Conservation (phyloP, 1,140 invertebrate genomes). For the Camponotus floridanus region DNA sequence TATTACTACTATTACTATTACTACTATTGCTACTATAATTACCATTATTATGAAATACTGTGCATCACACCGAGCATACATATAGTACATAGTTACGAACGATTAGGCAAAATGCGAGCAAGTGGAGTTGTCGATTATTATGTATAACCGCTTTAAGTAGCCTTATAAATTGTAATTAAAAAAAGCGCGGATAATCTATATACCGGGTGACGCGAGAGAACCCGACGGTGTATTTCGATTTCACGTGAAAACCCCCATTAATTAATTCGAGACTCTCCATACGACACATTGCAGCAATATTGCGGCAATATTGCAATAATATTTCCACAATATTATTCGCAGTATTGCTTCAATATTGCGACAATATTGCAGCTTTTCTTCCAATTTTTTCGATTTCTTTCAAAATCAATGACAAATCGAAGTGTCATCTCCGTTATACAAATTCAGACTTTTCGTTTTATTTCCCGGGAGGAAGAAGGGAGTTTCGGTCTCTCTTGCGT, state of each 20-base stretch:
- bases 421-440: background rate
- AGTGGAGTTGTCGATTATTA: slow-evolving; percentile 69
- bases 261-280: background rate
- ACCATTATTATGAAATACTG: slow-evolving; percentile 60
- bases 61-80: slow-evolving; percentile 61
- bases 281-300: too few species aligned
- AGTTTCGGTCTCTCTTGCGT: background rate
- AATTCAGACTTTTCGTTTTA: background rate
- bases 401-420: background rate
- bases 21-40: slow-evolving; percentile 68
- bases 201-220: slow-evolving; percentile 49
- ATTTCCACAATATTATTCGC: too few species aligned
- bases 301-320: too few species aligned
- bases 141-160: slow-evolving; percentile 74
- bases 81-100: slow-evolving; percentile 28
- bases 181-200: slow-evolving; percentile 53
- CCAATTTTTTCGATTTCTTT: background rate
- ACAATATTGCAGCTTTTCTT: too few species aligned
- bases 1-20: slow-evolving; percentile 68
- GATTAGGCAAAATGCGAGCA: slow-evolving; percentile 50
- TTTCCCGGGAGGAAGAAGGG: background rate
- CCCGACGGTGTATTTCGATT: background rate
- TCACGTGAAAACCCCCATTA: background rate
- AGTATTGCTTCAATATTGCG: too few species aligned
- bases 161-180: slow-evolving; percentile 75